Conservation (phyloP, 2,113 vertebrate genomes). For the Zosterops lateralis region DNA sequence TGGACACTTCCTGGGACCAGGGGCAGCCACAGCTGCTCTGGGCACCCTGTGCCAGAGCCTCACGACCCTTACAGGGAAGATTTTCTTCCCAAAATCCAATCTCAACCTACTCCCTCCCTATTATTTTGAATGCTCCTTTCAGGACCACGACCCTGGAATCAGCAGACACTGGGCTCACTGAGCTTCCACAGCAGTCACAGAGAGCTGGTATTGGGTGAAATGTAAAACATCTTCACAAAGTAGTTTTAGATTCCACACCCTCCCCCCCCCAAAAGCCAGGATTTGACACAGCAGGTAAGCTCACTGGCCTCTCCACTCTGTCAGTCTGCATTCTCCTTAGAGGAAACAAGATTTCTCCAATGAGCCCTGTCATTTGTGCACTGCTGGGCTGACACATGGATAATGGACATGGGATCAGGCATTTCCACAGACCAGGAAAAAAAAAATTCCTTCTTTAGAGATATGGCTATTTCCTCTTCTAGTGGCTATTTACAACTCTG, state of each 20-base stretch:
- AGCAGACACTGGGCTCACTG: not conserved
- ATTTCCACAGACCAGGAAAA: not conserved
- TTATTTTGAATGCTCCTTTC: not conserved
- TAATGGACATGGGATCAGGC: not conserved
- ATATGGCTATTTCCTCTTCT: fast-evolving
- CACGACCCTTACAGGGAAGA: not conserved
- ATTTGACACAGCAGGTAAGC: not conserved
- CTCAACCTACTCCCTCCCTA: not conserved
- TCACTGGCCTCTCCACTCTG: not conserved
- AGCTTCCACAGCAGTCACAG: not conserved
- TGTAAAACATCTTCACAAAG: not conserved
- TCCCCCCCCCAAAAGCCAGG: not conserved
- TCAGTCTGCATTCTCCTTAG: not conserved
- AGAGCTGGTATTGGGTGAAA: not conserved
- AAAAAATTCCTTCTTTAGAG: not conserved
- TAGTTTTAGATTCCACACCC: not conserved
- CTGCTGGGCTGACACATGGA: not conserved
- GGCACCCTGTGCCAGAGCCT: not conserved
- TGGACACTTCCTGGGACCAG: not conserved
- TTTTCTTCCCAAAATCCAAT: not conserved
- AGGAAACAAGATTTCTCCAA: not conserved
- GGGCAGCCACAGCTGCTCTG: not conserved
- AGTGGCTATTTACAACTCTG: not conserved
- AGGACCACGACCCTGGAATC: fast-evolving
- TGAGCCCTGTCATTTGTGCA: fast-evolving